A percentile compares a stretch with the other conserved stretches of the same genome.
These are phyloP conservation scores for Agrotis ipsilon DNA, from an alignment of 2,888 invertebrate genomes.

Conservation along the genomic window DNA sequence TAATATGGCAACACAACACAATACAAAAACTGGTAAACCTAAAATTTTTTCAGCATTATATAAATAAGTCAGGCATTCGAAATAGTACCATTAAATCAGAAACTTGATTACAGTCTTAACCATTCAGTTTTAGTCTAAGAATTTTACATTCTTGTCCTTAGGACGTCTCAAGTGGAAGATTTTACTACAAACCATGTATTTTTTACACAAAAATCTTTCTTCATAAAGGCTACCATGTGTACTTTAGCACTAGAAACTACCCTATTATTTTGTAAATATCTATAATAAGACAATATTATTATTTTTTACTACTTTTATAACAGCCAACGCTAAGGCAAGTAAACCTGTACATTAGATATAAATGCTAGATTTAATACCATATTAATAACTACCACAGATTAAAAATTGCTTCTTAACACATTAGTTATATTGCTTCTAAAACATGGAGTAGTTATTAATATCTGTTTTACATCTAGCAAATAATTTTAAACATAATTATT, in stretches of 20 bases:
- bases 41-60: constrained; percentile 24
- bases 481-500: constrained; percentile 15
- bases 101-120: constrained; percentile 50
- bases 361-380: constrained; percentile 42
- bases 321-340: constrained; percentile 88
- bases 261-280: constrained; percentile 64
- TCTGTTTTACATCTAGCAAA: constrained; percentile 7
- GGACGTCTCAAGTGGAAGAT: constrained; percentile 46
- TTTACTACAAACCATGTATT: constrained; percentile 35
- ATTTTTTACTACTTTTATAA: constrained; percentile 74
- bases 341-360: constrained; percentile 76
- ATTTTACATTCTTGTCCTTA: constrained; percentile 40
- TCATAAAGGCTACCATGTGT: constrained; percentile 55
- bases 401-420: not conserved
- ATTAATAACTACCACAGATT: constrained; percentile 40
- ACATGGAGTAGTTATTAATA: constrained; percentile 26
- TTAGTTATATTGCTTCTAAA: too few species aligned
- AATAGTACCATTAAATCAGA: constrained; percentile 47
- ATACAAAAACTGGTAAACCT: constrained; percentile 17
- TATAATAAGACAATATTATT: constrained; percentile 64
- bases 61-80: constrained; percentile 28
- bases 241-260: constrained; percentile 57
- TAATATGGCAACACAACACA: constrained; percentile 41
- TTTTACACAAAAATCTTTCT: constrained; percentile 38
- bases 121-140: constrained; percentile 32